These are phyloP conservation scores for Lasioglossum malachurum DNA, from an alignment of 2,888 invertebrate species.

Conservation along the genomic window DNA sequence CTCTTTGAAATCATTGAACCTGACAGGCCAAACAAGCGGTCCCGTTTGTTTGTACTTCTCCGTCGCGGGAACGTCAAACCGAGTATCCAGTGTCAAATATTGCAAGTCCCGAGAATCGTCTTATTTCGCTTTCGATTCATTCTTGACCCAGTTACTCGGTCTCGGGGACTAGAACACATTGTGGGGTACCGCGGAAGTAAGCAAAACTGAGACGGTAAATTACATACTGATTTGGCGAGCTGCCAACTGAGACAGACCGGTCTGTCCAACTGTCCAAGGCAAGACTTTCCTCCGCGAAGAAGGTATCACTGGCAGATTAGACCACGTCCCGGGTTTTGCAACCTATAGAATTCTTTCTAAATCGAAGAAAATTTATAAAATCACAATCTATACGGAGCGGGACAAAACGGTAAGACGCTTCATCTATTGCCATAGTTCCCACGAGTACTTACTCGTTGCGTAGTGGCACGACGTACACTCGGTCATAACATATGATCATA, in stretches of 20 bases:
- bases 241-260: slow-evolving; percentile 34
- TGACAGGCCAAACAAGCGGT: not conserved
- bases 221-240: slow-evolving; percentile 57
- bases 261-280: not conserved
- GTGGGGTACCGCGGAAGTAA: slow-evolving; percentile 46
- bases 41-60: not conserved
- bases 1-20: not conserved
- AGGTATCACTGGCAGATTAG: slow-evolving; percentile 11
- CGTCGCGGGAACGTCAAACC: not conserved
- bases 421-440: no score
- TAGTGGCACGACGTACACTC: no score
- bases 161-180: slow-evolving; percentile 30
- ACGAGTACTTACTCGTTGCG: no score
- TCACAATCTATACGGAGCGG: no score
- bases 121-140: slow-evolving; percentile 30
- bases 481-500: no score
- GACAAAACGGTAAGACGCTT: no score
- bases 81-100: not conserved
- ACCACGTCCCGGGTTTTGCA: not conserved
- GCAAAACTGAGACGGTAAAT: slow-evolving; percentile 56
- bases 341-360: no score
- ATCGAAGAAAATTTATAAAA: no score
- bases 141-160: slow-evolving; percentile 53
- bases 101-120: slow-evolving; percentile 10
- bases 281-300: slow-evolving; percentile 17